Conservation (phyloP, 35 echinoderm and acorn worm genomes). For the Lytechinus variegatus region DNA sequence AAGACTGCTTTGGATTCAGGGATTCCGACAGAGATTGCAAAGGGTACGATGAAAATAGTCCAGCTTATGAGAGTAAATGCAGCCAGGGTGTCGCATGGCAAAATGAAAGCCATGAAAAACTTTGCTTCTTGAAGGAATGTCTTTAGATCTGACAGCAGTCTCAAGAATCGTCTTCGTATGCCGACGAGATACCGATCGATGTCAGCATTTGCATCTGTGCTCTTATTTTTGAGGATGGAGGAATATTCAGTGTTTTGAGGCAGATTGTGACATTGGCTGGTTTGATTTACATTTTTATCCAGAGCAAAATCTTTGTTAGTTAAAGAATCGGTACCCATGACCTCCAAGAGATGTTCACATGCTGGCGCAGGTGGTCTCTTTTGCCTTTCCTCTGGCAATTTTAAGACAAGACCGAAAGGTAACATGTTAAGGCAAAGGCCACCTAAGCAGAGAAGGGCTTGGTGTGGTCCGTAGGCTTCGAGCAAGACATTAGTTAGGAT, state of each 20-base stretch:
- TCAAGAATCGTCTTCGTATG: neutral
- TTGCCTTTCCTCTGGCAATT: neutral
- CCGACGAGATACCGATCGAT: neutral
- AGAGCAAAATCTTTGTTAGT: too few species aligned
- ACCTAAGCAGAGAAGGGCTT: conserved; percentile 11
- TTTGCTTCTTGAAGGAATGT: neutral
- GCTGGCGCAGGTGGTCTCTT: neutral
- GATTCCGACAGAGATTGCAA: neutral
- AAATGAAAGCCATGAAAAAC: neutral
- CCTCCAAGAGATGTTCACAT: neutral
- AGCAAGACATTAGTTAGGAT: neutral
- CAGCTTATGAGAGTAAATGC: too few species aligned
- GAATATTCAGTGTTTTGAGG: neutral
- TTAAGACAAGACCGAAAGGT: conserved; percentile 4
- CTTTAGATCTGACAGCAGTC: neutral
- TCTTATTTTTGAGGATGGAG: neutral
- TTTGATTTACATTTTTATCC: too few species aligned
- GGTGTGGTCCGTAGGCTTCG: neutral
- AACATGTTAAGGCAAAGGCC: conserved; percentile 15
- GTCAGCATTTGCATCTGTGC: neutral
- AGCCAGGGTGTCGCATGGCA: too few species aligned
- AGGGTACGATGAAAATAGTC: neutral
- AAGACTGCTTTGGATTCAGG: neutral
- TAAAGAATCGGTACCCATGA: neutral
- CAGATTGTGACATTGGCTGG: neutral